Conservation (phyloP, 2,888 invertebrate genomes). For the Zootermopsis nevadensis region DNA sequence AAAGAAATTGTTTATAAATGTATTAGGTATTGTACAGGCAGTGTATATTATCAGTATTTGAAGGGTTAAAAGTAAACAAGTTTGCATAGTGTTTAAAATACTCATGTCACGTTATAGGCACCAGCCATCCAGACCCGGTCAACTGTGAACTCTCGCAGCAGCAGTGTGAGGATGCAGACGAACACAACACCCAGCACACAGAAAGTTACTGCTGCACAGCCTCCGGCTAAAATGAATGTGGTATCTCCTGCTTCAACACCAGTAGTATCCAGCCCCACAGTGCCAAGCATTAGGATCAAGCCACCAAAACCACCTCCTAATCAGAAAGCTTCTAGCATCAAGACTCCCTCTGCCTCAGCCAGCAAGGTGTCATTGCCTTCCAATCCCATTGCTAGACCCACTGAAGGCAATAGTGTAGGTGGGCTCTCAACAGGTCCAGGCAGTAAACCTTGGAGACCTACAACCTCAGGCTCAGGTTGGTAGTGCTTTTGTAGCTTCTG, state of each 20-base stretch:
- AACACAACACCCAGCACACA: neutral
- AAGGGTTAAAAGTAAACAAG: too few relatives aligned
- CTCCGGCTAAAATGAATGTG: neutral
- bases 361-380: neutral
- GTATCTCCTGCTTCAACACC: neutral
- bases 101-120: neutral
- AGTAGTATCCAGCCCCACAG: neutral
- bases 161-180: neutral
- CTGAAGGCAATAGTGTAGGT: constrained; percentile 52
- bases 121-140: constrained; percentile 14
- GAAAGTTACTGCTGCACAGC: neutral
- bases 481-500: too few relatives aligned
- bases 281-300: constrained; percentile 19
- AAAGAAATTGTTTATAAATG: too few relatives aligned
- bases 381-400: constrained; percentile 32
- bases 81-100: too few relatives aligned
- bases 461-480: neutral
- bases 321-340: neutral
- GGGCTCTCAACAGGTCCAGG: constrained; percentile 56
- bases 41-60: too few relatives aligned
- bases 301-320: constrained; percentile 11
- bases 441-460: constrained; percentile 57
- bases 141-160: constrained; percentile 22
- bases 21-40: too few relatives aligned
- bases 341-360: neutral